These are phyloP conservation scores for Gila orcuttii DNA, from an alignment of 2,113 vertebrate genomes.

Conservation along the genomic window DNA sequence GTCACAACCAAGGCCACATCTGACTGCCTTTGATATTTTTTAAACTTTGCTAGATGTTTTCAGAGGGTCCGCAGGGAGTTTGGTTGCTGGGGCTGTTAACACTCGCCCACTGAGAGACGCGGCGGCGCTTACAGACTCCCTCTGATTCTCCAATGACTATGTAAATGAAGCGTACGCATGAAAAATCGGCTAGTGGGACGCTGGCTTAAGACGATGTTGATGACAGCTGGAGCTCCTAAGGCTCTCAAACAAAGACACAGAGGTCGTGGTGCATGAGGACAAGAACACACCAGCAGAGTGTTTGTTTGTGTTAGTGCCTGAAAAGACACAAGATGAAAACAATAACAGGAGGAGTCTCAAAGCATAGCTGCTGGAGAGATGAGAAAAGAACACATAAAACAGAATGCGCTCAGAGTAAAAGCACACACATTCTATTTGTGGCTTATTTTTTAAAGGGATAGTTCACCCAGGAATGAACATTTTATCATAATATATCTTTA, in stretches of 20 bases:
- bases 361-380: slow-evolving; percentile 34
- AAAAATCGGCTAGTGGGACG: slow-evolving; percentile 8
- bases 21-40: slow-evolving; percentile 9
- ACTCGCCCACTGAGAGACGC: neutral
- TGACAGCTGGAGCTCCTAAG: slow-evolving; percentile 36
- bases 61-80: neutral
- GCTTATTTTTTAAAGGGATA: neutral
- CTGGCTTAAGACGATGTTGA: slow-evolving; percentile 19
- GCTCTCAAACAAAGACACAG: slow-evolving; percentile 30
- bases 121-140: neutral
- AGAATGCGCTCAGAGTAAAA: slow-evolving; percentile 1
- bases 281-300: slow-evolving; percentile 28
- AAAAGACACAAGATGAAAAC: slow-evolving; percentile 25
- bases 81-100: slow-evolving; percentile 9
- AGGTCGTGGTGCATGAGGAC: slow-evolving; percentile 35
- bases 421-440: neutral
- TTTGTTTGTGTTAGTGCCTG: slow-evolving; percentile 17
- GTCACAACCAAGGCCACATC: neutral
- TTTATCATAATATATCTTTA: neutral
- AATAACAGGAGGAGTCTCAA: slow-evolving; percentile 35
- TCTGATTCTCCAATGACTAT: slow-evolving; percentile 29
- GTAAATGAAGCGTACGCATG: slow-evolving; percentile 12
- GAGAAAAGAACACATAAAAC: slow-evolving; percentile 35
- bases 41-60: slow-evolving; percentile 19
- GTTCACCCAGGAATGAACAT: neutral